Percentiles rank a stretch among this genome's conserved stretches.
Conservation (phyloP, 2,888 invertebrate genomes). For the Octonoba sinensis region DNA sequence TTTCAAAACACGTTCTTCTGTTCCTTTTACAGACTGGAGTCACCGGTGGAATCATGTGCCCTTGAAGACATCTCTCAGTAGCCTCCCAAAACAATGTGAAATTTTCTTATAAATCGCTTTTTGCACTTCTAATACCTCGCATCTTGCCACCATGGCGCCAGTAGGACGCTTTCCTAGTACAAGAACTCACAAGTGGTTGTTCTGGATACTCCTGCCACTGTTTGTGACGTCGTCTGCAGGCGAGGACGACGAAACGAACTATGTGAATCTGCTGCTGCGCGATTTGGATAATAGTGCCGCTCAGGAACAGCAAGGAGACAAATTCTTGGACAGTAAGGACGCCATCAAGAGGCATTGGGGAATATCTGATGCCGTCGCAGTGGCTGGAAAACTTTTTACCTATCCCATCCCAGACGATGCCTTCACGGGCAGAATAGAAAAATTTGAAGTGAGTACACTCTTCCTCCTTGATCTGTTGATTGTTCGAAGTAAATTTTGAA, state of each 20-base stretch:
- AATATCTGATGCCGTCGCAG: constrained; percentile 78
- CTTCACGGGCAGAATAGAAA: constrained; percentile 78
- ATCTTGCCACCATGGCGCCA: too few relatives aligned
- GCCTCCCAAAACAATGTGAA: too few relatives aligned
- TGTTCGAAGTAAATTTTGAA: too few relatives aligned
- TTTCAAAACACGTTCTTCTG: too few relatives aligned
- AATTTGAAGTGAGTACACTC: constrained; percentile 77
- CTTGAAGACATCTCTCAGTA: too few relatives aligned
- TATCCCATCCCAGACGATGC: constrained; percentile 81
- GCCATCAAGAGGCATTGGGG: constrained; percentile 72
- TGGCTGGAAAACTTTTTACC: constrained; percentile 81
- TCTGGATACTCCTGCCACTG: background rate
- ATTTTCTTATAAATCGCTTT: too few relatives aligned
- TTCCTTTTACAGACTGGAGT: too few relatives aligned
- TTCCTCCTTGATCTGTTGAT: too few relatives aligned
- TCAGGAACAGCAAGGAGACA: constrained; percentile 13
- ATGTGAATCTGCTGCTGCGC: constrained; percentile 43
- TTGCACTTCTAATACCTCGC: too few relatives aligned
- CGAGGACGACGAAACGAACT: constrained; percentile 55
- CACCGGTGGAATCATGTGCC: too few relatives aligned
- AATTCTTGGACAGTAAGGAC: constrained; percentile 26
- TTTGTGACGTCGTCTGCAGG: background rate
- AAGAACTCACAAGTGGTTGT: constrained; percentile 1
- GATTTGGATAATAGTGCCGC: constrained; percentile 34
- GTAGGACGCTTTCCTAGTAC: background rate